A percentile compares a stretch with the other conserved stretches of the same genome.
phyloP scores from a whole-genome alignment of 2,113 vertebrate genomes.

The Bambusicola thoracicus region DNA sequence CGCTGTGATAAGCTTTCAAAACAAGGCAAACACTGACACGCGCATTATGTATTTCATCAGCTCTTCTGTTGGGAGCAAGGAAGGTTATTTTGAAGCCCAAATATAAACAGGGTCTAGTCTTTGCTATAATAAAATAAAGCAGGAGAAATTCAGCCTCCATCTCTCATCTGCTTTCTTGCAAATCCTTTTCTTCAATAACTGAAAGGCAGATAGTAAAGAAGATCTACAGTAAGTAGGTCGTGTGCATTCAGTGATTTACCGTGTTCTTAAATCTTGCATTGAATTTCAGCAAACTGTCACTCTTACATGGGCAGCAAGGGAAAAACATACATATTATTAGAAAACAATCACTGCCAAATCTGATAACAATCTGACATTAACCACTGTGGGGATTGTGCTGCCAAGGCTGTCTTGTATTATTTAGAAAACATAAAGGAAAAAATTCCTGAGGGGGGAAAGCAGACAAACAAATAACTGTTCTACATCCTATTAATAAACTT shows the following conservation, averaged over 20 bases:
- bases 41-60: neutral
- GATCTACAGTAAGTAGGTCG: neutral
- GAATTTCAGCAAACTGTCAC: conserved; percentile 62
- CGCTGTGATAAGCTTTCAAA: neutral
- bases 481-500: conserved; percentile 50
- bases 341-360: conserved; percentile 69
- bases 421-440: conserved; percentile 58
- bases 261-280: neutral
- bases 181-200: neutral
- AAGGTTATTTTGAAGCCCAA: neutral
- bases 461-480: conserved; percentile 67
- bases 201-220: neutral
- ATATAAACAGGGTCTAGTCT: neutral
- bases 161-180: neutral
- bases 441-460: conserved; percentile 36
- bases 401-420: conserved; percentile 53
- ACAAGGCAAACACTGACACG: neutral
- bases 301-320: conserved; percentile 36
- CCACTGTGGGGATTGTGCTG: conserved; percentile 63
- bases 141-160: neutral
- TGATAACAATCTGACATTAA: conserved; percentile 72
- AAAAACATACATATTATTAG: conserved; percentile 54
- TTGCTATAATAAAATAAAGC: conserved; percentile 11
- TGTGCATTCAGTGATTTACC: conserved; percentile 2
- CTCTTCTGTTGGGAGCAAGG: neutral